Evolutionary conservation across 2,888 invertebrate species (phyloP).

Genomic region (Psylliodes chrysocephalus): DNA sequence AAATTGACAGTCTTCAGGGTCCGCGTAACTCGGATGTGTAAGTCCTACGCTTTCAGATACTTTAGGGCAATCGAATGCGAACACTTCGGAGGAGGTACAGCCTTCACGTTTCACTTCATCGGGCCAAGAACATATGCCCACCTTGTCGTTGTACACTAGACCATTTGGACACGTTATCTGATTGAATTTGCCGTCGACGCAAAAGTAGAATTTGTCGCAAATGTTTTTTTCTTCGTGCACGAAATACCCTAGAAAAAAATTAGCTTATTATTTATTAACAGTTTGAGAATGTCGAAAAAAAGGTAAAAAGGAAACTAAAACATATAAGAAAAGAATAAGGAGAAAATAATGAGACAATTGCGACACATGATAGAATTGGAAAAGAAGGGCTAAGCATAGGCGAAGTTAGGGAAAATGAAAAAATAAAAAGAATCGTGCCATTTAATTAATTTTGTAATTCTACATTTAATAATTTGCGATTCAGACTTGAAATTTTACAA

Average conservation of each 20-base stretch:
- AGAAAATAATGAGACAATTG: no score
- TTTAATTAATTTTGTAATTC: no score
- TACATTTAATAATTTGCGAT: no score
- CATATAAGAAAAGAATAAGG: no score
- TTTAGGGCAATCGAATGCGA: slow-evolving; percentile 84
- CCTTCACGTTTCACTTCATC: slow-evolving; percentile 90
- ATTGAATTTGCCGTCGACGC: slow-evolving; percentile 89
- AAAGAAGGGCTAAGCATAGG: no score
- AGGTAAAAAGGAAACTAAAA: no score
- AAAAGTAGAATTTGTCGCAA: slow-evolving; percentile 89
- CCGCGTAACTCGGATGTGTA: slow-evolving; percentile 87
- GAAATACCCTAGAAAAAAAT: slow-evolving; percentile 72
- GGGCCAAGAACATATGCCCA: slow-evolving; percentile 92
- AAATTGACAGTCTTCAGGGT: slow-evolving; percentile 89
- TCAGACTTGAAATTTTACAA: no score
- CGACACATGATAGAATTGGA: no score
- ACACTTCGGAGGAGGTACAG: slow-evolving; percentile 86
- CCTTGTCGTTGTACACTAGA: slow-evolving; percentile 87
- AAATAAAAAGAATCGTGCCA: no score
- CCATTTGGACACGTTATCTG: slow-evolving; percentile 90
- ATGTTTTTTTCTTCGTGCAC: slow-evolving; percentile 80
- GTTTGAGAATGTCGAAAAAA: no score
- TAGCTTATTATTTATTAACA: no score
- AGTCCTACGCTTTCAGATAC: slow-evolving; percentile 78
- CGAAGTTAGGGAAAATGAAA: no score